Evolutionary conservation across 1,140 invertebrate genomes (phyloP), one percentile per base, ranked within the genome.

Genomic region (Euura saliciscinereae): DNA sequence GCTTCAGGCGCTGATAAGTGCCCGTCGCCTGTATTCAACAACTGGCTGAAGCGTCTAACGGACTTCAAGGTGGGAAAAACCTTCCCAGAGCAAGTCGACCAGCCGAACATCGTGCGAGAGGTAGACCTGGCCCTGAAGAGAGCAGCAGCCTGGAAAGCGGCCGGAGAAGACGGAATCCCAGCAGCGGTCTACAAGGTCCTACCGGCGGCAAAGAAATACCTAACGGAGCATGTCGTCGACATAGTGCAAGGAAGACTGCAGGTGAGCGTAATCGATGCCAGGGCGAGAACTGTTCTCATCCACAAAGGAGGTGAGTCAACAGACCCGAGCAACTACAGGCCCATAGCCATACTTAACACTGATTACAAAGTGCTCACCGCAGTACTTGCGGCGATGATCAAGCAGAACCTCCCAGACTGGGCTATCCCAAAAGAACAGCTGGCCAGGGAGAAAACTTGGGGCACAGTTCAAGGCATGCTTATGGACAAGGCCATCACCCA

Each of bases 381-480:
- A 43, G 70, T 71, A 43, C 70, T 80, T 8, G 69, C 73, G 46
- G 43, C 59, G 3, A 45, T 68, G 13, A 51, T 78, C 65, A 69
- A 70, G 64, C 68, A 75, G 65, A 0, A 43, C 10, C 66, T 75
- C 4, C 73, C 74, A 4, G 65, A 69, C 59, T 75, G 76, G 75
- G 69, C 70, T 3, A 77, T 78, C 4, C 77, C 74, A 72, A 76
- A 65, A 42, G 69, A 44, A n/a, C n/a, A n/a, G n/a, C n/a, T n/a
- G n/a, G n/a, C n/a, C n/a, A n/a, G n/a, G n/a, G n/a, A n/a, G n/a
- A 71, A 70, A 2, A 70, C 78, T 0, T 76, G 76, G 76, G 76
- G 76, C 59, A 78, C 76, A 0, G 68, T 75, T 5, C 77, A 79
- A 43, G 75, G 78, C n/a, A 11, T 78, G 45, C 6, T 80, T n/a